Conservation (phyloP, 2,797 vertebrate species). For the Trichosurus vulpecula region DNA sequence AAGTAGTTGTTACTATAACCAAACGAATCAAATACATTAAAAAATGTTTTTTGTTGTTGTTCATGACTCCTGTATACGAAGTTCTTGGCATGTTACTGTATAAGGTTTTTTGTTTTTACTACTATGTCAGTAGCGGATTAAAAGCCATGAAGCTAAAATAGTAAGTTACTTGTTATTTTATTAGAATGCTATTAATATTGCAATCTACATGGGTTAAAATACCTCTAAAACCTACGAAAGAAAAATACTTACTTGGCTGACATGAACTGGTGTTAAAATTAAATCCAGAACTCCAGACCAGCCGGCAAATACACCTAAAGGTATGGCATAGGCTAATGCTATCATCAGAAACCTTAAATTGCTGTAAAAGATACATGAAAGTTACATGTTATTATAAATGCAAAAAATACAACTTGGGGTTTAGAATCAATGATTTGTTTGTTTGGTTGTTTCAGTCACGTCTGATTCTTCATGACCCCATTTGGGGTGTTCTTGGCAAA, state of each 20-base stretch:
- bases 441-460: neutral
- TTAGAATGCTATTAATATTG: constrained; percentile 24
- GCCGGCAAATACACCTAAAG: constrained; percentile 94
- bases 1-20: constrained; percentile 27
- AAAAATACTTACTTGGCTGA: constrained; percentile 92
- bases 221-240: constrained; percentile 33
- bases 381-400: constrained; percentile 48
- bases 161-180: neutral
- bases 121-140: neutral
- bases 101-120: constrained; percentile 31
- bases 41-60: neutral
- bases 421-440: constrained; percentile 32
- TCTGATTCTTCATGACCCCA: neutral
- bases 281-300: constrained; percentile 97
- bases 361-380: constrained; percentile 83
- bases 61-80: neutral
- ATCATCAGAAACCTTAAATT: constrained; percentile 98
- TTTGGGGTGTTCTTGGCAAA: neutral
- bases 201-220: constrained; percentile 40
- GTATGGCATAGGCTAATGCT: constrained; percentile 95
- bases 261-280: constrained; percentile 94
- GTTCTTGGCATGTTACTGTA: neutral
- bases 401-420: constrained; percentile 59
- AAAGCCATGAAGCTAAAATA: constrained; percentile 42
- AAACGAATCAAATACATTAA: constrained; percentile 12